Percentiles rank a stretch among this genome's conserved stretches.
Evolutionary conservation across 2,888 invertebrate species (phyloP).

Genomic region (Rhaphigaster nebulosa): DNA sequence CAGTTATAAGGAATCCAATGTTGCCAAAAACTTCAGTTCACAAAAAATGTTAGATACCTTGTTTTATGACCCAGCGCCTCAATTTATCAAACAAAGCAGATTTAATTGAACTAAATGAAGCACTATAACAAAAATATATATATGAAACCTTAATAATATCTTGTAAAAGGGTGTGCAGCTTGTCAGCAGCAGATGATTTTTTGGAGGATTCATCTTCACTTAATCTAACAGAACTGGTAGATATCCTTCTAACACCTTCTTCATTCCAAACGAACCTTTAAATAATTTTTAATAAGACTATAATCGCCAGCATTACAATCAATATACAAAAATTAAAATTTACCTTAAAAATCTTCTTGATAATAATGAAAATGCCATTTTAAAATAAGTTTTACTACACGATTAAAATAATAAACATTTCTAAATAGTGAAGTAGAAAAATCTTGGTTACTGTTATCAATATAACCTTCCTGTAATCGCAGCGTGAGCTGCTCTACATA

Average conservation of each 20-base stretch:
- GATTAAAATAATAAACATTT: slow-evolving; percentile 13
- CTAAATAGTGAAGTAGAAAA: neutral
- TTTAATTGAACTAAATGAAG: neutral
- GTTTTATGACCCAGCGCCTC: too few relatives aligned
- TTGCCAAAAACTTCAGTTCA: too few relatives aligned
- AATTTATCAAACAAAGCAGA: neutral
- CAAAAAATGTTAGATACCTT: too few relatives aligned
- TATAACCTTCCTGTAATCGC: slow-evolving; percentile 15
- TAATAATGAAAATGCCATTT: slow-evolving; percentile 26
- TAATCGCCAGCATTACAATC: neutral
- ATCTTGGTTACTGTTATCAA: neutral
- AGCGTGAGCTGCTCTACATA: neutral
- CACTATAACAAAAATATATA: neutral
- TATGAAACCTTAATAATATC: slow-evolving; percentile 33
- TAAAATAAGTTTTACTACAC: neutral
- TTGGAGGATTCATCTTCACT: slow-evolving; percentile 26
- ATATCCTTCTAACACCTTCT: slow-evolving; percentile 38
- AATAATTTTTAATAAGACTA: neutral
- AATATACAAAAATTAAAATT: neutral
- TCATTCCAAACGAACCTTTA: neutral
- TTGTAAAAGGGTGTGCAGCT: slow-evolving; percentile 28
- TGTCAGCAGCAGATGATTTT: slow-evolving; percentile 41
- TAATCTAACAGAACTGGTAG: neutral
- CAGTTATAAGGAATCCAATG: too few relatives aligned
- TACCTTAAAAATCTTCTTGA: slow-evolving; percentile 12